These are phyloP conservation scores for Stenichneumon culpator DNA, from an alignment of 2,888 invertebrate species.

Conservation along the genomic window DNA sequence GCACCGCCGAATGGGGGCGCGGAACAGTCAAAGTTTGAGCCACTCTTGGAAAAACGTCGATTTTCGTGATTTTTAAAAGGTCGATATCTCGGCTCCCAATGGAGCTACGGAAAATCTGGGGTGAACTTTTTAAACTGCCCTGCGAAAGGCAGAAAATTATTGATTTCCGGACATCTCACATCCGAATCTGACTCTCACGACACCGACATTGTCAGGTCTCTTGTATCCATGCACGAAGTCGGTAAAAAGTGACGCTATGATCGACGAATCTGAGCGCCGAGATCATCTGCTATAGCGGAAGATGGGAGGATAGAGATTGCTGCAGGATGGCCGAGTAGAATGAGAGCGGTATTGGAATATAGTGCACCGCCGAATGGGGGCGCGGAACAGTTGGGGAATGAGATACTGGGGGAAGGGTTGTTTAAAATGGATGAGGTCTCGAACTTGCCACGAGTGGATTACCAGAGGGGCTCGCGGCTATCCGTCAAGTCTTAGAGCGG, in stretches of 20 bases:
- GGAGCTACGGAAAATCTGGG: too few species aligned
- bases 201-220: too few species aligned
- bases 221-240: too few species aligned
- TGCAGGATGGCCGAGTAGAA: constrained; percentile 4
- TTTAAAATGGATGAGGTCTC: constrained; percentile 78
- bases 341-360: not conserved
- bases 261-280: not conserved
- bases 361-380: not conserved
- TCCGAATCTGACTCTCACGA: not conserved
- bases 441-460: constrained; percentile 77
- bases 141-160: not conserved
- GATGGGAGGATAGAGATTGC: not conserved
- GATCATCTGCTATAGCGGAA: not conserved
- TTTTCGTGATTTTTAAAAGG: too few species aligned
- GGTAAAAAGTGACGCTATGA: not conserved
- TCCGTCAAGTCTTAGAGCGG: constrained; percentile 70
- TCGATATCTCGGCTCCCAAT: too few species aligned
- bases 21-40: too few species aligned
- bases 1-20: too few species aligned
- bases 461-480: constrained; percentile 73
- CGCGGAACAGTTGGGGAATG: not conserved
- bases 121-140: not conserved
- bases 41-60: too few species aligned
- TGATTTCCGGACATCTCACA: not conserved
- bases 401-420: constrained; percentile 73